Percentiles rank a stretch among this genome's conserved stretches.
Conservation (phyloP, 2,888 invertebrate species). For the Epinotia nisella region DNA sequence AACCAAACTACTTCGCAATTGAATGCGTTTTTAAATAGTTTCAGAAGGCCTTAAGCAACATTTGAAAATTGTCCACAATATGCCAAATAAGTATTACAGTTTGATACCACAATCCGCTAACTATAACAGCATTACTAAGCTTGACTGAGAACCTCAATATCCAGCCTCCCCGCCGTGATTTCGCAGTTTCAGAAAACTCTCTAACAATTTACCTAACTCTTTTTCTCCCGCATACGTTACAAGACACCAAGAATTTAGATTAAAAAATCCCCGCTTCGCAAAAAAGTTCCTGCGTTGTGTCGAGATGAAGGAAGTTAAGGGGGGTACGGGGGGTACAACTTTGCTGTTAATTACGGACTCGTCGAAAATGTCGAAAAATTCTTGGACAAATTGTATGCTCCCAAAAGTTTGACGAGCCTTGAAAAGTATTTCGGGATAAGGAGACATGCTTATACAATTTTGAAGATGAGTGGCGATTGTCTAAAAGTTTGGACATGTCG, state of each 20-base stretch:
- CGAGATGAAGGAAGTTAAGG: slow-evolving; percentile 31
- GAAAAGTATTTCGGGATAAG: not conserved
- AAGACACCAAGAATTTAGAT: slow-evolving; percentile 38
- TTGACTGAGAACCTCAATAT: not conserved
- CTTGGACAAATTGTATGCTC: slow-evolving; percentile 28
- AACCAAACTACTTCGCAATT: too few species aligned
- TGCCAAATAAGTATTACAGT: not conserved
- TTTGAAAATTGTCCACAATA: not conserved
- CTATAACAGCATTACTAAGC: not conserved
- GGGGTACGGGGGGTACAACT: slow-evolving; percentile 13
- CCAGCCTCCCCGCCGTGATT: not conserved
- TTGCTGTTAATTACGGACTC: slow-evolving; percentile 27
- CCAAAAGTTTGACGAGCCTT: slow-evolving; percentile 18
- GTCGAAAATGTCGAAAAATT: slow-evolving; percentile 19
- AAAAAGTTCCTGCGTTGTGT: slow-evolving; percentile 20
- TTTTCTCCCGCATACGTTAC: slow-evolving; percentile 14
- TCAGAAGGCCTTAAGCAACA: too few species aligned
- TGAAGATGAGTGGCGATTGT: not conserved
- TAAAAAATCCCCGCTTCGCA: slow-evolving; percentile 23
- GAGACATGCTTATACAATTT: not conserved
- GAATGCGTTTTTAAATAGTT: too few species aligned
- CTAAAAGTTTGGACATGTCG: not conserved
- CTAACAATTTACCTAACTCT: not conserved
- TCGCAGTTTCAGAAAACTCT: not conserved
- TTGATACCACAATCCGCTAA: not conserved